Evolutionary conservation across 2,113 vertebrate species (phyloP).

Genomic region (Heloderma charlesbogerti): DNA sequence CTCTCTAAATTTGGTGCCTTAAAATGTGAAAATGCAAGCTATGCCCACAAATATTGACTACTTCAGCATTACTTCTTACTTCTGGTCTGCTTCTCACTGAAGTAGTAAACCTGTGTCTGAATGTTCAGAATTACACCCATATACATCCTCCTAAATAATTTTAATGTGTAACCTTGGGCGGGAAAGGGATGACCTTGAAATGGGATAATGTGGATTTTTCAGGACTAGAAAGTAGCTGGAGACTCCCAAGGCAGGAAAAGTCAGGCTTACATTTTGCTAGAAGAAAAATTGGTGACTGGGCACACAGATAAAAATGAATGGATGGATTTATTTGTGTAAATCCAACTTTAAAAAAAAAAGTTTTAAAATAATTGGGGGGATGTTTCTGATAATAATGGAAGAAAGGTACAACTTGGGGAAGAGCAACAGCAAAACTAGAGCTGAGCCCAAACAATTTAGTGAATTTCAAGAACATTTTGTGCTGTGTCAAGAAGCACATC

Average conservation of each 20-base stretch:
- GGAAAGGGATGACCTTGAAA: neutral
- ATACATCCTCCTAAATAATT: neutral
- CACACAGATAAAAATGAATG: neutral
- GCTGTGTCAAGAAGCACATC: too few species aligned
- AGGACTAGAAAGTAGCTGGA: neutral
- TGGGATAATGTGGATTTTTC: neutral
- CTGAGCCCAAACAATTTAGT: neutral
- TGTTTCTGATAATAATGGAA: neutral
- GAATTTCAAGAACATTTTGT: neutral
- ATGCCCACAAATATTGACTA: neutral
- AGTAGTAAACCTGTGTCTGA: too few species aligned
- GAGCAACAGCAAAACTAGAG: neutral
- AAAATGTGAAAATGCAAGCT: too few species aligned
- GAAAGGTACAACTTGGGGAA: neutral
- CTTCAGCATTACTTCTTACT: neutral
- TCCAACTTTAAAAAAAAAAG: neutral
- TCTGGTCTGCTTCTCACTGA: neutral
- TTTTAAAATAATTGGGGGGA: too few species aligned
- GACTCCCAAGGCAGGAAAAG: neutral
- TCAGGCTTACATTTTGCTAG: neutral
- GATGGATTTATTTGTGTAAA: slow-evolving; percentile 1
- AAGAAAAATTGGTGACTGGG: neutral
- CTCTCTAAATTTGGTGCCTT: too few species aligned
- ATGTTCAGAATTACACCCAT: neutral
- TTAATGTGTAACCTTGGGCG: neutral